Base-by-base conservation (phyloP, 2,888 invertebrate species). In the Luperina testacea region DNA sequence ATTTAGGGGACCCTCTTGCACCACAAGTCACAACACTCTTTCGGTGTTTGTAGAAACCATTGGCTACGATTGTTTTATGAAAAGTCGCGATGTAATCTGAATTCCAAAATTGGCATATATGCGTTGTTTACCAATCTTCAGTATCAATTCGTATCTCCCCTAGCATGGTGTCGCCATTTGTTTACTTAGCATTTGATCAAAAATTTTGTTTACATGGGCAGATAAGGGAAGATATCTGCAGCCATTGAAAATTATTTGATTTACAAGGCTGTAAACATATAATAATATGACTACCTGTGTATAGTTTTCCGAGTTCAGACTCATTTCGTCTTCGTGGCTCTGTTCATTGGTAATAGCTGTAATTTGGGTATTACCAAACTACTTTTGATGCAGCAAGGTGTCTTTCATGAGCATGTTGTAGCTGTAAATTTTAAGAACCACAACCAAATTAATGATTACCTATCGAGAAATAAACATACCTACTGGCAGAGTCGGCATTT, bases 1-100 rank as follows among this genome's bases (percentile, higher is more conserved):
- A 89, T 90, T 93, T 90, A 86, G 91, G 91, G 83, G 90, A 88
- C 87, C 64, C 67, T 85, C 78, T 88, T 83, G 79, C 82, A 82
- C 84, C 80, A 79, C 51, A 77, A 75, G 80, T 77, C 75, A 72
- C 45, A 77, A 65, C 71, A 81, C 74, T 53, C 42, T 57, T 71
- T 70, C 70, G 51, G 63, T 67, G 42, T 79, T 76, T 70, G 27
- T 51, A 51, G 53, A 27, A 72, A 72, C 38, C 68, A 72, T 67
- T 59, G 32, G 51, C 17, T 72, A 38, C 51, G 27, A 4, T 42
- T 61, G 7, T 64, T 69, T 53, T 7, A 42, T 32, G 45, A 32
- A 65, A 45, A 63, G 20, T 45, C 13, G 13, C 53, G 15, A 57
- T 77, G 32, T 70, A 27, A 72, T 53, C 24, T 6, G 38, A 72